Evolutionary conservation across 2,113 vertebrate species (phyloP).

Genomic region (Cololabis saira): DNA sequence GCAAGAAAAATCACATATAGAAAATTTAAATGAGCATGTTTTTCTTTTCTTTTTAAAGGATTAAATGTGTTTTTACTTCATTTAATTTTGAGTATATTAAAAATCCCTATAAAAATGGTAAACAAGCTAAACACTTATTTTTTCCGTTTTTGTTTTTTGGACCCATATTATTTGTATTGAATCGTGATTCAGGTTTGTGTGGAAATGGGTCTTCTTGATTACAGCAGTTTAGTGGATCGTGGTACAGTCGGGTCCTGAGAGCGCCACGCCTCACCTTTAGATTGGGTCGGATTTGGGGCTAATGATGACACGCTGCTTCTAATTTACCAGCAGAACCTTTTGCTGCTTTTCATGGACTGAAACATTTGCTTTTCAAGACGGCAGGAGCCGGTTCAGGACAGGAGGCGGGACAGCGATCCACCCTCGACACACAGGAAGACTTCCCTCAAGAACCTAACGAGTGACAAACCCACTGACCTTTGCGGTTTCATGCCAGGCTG

Average conservation of each 20-base stretch:
- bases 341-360: slow-evolving; percentile 73
- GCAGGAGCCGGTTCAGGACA: not conserved
- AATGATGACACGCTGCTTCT: slow-evolving; percentile 67
- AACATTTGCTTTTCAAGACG: slow-evolving; percentile 61
- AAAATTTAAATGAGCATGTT: slow-evolving; percentile 7
- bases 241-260: slow-evolving; percentile 19
- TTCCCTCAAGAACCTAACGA: slow-evolving; percentile 38
- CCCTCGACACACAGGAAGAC: slow-evolving; percentile 50
- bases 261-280: slow-evolving; percentile 19
- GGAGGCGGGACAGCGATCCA: slow-evolving; percentile 24
- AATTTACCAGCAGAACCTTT: slow-evolving; percentile 79
- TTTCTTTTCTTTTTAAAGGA: slow-evolving; percentile 46
- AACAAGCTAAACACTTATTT: slow-evolving; percentile 17
- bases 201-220: slow-evolving; percentile 23
- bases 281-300: not conserved
- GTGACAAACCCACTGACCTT: slow-evolving; percentile 55
- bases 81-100: slow-evolving; percentile 75
- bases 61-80: slow-evolving; percentile 69
- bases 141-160: slow-evolving; percentile 31
- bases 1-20: too few species aligned
- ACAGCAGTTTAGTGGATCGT: slow-evolving; percentile 58
- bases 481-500: slow-evolving; percentile 13
- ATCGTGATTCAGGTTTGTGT: slow-evolving; percentile 50
- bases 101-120: slow-evolving; percentile 59
- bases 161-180: slow-evolving; percentile 42